Evolutionary conservation across 1,140 invertebrate genomes (phyloP).

Genomic region (Caenorhabditis briggsae): DNA sequence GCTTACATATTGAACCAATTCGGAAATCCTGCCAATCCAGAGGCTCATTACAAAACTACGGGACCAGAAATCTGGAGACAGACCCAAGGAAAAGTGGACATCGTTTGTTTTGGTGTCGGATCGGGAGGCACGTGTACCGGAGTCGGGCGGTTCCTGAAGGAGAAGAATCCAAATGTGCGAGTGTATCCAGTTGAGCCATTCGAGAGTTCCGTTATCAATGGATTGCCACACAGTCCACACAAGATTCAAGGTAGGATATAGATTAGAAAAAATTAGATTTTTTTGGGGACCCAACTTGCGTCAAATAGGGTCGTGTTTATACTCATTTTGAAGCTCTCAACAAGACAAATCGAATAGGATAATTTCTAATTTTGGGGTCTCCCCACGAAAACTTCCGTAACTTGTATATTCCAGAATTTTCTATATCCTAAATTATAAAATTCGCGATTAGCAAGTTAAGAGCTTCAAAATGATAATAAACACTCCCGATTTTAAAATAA

Average conservation of each 20-base stretch:
- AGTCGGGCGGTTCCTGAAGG: slow-evolving; percentile 64
- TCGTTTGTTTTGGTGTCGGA: slow-evolving; percentile 67
- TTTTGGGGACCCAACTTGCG: too few relatives aligned
- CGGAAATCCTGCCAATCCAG: slow-evolving; percentile 74
- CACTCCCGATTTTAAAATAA: too few relatives aligned
- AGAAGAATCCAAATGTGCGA: slow-evolving; percentile 66
- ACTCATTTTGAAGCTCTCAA: too few relatives aligned
- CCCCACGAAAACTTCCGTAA: neutral
- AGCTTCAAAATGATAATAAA: too few relatives aligned
- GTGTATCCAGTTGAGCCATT: slow-evolving; percentile 66
- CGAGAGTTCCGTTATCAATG: slow-evolving; percentile 67
- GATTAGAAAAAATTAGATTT: neutral
- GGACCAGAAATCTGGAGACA: slow-evolving; percentile 74
- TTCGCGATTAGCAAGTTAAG: too few relatives aligned
- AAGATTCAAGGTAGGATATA: slow-evolving; percentile 65
- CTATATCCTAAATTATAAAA: too few relatives aligned
- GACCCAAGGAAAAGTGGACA: slow-evolving; percentile 70
- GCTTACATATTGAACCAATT: slow-evolving; percentile 66
- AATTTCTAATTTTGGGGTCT: neutral
- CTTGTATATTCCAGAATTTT: too few relatives aligned
- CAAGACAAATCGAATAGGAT: too few relatives aligned
- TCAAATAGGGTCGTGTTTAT: too few relatives aligned
- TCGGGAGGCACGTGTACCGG: slow-evolving; percentile 67
- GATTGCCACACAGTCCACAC: slow-evolving; percentile 66
- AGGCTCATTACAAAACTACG: slow-evolving; percentile 75